Conservation (phyloP, 2,888 invertebrate genomes). For the Dorcus hopei region DNA sequence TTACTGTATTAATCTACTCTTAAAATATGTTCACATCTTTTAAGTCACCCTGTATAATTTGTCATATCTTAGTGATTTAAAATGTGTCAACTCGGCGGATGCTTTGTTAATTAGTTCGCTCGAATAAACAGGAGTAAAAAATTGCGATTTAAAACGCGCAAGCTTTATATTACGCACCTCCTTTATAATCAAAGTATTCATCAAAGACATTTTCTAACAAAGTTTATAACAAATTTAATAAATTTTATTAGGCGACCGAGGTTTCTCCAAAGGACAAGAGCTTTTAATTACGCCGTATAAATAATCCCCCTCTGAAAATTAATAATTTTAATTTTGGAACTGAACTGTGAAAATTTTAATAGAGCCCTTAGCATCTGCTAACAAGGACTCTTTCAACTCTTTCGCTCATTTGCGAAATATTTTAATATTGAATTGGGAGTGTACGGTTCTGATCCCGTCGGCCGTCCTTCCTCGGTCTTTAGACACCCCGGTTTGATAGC, state of each 20-base stretch:
- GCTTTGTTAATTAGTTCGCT: too few species aligned
- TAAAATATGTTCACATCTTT: too few species aligned
- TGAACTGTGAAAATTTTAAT: slow-evolving; percentile 12
- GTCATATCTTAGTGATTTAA: too few species aligned
- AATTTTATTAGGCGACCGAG: background rate
- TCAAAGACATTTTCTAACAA: background rate
- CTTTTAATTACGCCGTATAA: slow-evolving; percentile 12
- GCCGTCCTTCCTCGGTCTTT: background rate
- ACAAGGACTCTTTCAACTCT: slow-evolving; percentile 1
- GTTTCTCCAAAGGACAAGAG: background rate
- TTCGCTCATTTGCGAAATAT: background rate
- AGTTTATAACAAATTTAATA: slow-evolving; percentile 7
- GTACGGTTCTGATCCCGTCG: background rate
- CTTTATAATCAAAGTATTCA: background rate
- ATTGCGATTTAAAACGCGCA: too few species aligned
- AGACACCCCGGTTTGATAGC: slow-evolving; percentile 34
- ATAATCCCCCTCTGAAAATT: slow-evolving; percentile 10
- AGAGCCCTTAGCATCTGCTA: slow-evolving; percentile 3
- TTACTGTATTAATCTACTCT: too few species aligned
- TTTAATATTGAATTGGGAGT: background rate
- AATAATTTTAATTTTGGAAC: slow-evolving; percentile 13
- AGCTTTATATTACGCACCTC: background rate
- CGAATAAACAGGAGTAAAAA: too few species aligned
- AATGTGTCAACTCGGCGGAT: too few species aligned
- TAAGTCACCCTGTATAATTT: too few species aligned